Evolutionary conservation across 2,113 vertebrate genomes (phyloP), one percentile per base, ranked within the genome.

Genomic region (Perca schrenkii): DNA sequence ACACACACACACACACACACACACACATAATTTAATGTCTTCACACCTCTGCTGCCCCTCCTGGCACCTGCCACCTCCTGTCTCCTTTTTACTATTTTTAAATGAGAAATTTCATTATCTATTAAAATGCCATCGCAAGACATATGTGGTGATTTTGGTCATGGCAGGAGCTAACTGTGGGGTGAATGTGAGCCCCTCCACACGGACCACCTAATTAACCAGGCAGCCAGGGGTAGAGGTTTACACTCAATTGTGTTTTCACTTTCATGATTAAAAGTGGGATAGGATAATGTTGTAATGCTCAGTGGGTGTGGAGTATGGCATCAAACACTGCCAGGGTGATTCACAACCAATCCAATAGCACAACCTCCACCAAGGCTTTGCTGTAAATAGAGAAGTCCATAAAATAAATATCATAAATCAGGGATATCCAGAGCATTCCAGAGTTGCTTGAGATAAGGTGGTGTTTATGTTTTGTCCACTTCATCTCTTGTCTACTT

Each of bases 181-280:
- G 69, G 62, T 50, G 36, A 73, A 58, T 69, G 71, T 49, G 43
- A 76, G 40, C 34, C 52, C 31, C 31, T 16, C 40, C 49, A 46
- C 65, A 64, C 58, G 46, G 74, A 75, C 15, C 68, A 57, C 16
- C 58, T 78, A 65, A 83, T 87, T 78, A 87, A 58, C 50, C 71
- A 47, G 46, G 7, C 66, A 75, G 40, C 50, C 74, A 79, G 68
- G 77, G 47, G 46, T 28, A 19, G 66, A 66, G 61, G 80, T 83
- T 83, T 77, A 77, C 81, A 57, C 64, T 71, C 79, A 82, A 86
- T 85, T 85, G 67, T 58, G 40, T 85, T 85, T 84, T 86, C 65
- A 56, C 61, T 66, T 77, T 82, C 43, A 65, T 77, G 79, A 87
- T 82, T 85, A 89, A 88, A 91, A 66, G 61, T 34, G 80, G 58